A percentile compares a stretch with the other conserved stretches of the same genome.
These are phyloP conservation scores for Champsocephalus gunnari DNA, from an alignment of 2,797 vertebrate species.

Conservation along the genomic window DNA sequence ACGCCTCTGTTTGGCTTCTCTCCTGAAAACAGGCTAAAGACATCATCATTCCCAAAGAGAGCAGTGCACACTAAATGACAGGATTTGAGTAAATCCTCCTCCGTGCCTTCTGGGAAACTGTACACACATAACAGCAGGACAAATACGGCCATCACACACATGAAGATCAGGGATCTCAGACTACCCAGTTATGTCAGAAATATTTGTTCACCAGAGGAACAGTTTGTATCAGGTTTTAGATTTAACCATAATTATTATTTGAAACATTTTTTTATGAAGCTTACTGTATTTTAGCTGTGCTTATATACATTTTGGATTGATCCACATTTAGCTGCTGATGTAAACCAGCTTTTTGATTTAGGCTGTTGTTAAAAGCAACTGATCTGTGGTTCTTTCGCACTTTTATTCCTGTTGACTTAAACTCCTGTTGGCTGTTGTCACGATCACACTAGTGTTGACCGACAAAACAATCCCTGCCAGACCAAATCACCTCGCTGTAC, in stretches of 20 bases:
- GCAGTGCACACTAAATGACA: conserved; percentile 56
- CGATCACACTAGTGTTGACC: conserved; percentile 26
- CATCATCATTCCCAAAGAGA: conserved; percentile 57
- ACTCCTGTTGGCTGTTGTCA: conserved; percentile 28
- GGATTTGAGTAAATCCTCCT: conserved; percentile 74
- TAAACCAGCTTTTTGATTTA: background rate
- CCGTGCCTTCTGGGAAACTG: conserved; percentile 54
- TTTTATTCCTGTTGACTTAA: background rate
- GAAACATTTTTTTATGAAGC: background rate
- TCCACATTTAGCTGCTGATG: background rate
- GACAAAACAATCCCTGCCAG: conserved; percentile 6
- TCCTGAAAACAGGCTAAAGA: conserved; percentile 60
- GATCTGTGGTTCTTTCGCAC: conserved; percentile 1
- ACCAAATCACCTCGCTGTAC: conserved; percentile 19
- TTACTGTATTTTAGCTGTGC: background rate
- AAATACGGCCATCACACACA: conserved; percentile 42
- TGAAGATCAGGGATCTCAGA: conserved; percentile 18
- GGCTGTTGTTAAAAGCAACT: background rate
- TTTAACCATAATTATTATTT: background rate
- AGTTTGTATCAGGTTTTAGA: conserved; percentile 4
- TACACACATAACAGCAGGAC: conserved; percentile 31
- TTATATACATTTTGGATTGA: background rate
- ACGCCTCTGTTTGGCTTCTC: conserved; percentile 47
- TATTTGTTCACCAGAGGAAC: conserved; percentile 7
- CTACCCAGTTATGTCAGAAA: conserved; percentile 26